phyloP scores from a whole-genome alignment of 2,113 vertebrate genomes.

The Neopipo cinnamomea region DNA sequence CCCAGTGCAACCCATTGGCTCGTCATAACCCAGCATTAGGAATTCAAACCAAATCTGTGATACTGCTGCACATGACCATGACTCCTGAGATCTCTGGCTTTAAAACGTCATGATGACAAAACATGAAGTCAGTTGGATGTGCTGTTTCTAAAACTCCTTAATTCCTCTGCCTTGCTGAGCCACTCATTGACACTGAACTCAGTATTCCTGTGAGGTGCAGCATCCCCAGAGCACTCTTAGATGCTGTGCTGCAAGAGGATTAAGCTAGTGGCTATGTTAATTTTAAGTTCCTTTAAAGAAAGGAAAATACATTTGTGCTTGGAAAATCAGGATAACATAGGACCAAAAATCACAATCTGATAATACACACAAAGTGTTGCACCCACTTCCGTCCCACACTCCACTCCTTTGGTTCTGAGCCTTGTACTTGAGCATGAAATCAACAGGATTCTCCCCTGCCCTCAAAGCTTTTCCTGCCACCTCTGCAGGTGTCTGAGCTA shows the following conservation, averaged over 20 bases:
- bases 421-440: neutral
- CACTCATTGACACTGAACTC: neutral
- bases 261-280: neutral
- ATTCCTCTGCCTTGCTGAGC: neutral
- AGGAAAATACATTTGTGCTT: neutral
- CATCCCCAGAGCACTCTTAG: neutral
- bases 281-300: neutral
- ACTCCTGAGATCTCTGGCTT: neutral
- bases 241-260: neutral
- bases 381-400: rapidly evolving
- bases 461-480: neutral
- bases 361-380: neutral
- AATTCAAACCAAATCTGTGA: neutral
- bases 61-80: neutral
- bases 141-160: neutral
- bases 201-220: neutral
- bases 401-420: neutral
- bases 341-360: neutral
- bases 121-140: neutral
- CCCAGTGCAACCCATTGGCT: neutral
- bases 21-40: neutral
- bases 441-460: neutral
- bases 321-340: neutral
- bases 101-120: neutral
- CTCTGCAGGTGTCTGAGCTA: neutral